Evolutionary conservation across 2,888 invertebrate species (phyloP), one percentile per base, ranked within the genome.

Genomic region (Eupithecia vulgata): DNA sequence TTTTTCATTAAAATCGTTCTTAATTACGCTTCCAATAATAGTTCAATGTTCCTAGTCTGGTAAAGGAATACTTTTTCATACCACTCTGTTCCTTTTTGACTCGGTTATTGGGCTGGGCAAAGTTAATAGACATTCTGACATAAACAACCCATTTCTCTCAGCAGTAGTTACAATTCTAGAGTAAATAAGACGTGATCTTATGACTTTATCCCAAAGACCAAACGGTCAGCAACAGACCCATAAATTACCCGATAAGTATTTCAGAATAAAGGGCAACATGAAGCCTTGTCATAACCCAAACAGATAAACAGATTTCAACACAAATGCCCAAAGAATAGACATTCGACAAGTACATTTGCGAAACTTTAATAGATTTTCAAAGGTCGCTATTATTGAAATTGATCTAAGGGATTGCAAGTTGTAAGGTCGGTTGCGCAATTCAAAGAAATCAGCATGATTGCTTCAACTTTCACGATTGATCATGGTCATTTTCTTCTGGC

Each of bases 371-470:
- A 79, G 81, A 83, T 80, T 78, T 73, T 69, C 75, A 91, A 90
- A 91, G 91, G 90, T 91, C 88, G 87, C 76, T 74, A 81, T 79
- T 81, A 84, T 85, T 83, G 86, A 86, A 88, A 88, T 81, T 80
- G 81, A 83, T 81, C 76, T 79, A 76, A 77, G 73, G 78, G 79
- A 83, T 79, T 80, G 74, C 67, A 30, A 37, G 42, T 68, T 66
- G 35, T 68, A 67, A 76, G 65, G 37, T 65, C 40, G 40, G 65
- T 65, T 35, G 65, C 25, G 40, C 37, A 65, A 65, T 65, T 65
- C 37, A 37, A 64, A 65, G 21, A 21, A 65, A 65, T 37, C 65
- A 65, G 13, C 35, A 40, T 37, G 40, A 65, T 37, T 65, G 65
- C 37, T 65, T 37, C 65, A 40, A 65, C 65, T 65, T 65, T 65